phyloP scores from a whole-genome alignment of 64 coral and sea anemone genomes.

The Platygyra sinensis region DNA sequence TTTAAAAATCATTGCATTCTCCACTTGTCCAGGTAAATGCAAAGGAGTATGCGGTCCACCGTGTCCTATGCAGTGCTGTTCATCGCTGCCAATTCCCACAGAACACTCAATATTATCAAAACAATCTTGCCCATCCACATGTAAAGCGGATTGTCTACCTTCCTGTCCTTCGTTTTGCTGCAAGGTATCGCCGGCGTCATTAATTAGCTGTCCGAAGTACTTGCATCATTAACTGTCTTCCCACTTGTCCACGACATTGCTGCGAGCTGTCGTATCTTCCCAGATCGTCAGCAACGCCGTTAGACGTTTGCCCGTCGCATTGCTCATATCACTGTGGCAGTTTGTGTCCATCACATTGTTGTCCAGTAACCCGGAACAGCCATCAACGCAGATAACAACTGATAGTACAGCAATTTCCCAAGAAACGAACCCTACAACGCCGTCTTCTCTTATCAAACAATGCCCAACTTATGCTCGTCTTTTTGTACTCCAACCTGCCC shows the following conservation, averaged over 20 bases:
- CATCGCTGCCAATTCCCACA: neutral
- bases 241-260: constrained; percentile 9
- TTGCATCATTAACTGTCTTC: neutral
- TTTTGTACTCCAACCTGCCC: constrained; percentile 1
- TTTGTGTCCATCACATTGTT: neutral
- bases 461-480: constrained; percentile 27
- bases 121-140: neutral
- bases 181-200: neutral
- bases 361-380: neutral
- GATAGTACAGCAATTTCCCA: neutral
- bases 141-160: neutral
- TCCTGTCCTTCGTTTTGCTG: constrained; percentile 5
- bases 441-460: neutral
- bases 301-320: neutral
- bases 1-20: neutral
- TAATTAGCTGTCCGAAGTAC: neutral
- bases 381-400: neutral
- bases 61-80: constrained; percentile 37
- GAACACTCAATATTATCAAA: neutral
- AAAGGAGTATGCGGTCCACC: neutral
- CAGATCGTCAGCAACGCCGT: neutral
- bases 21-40: neutral
- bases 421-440: neutral
- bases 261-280: neutral
- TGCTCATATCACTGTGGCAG: neutral